Base-by-base conservation (phyloP, 2,797 vertebrate species). In the Parauchenoglanis punctatus region DNA sequence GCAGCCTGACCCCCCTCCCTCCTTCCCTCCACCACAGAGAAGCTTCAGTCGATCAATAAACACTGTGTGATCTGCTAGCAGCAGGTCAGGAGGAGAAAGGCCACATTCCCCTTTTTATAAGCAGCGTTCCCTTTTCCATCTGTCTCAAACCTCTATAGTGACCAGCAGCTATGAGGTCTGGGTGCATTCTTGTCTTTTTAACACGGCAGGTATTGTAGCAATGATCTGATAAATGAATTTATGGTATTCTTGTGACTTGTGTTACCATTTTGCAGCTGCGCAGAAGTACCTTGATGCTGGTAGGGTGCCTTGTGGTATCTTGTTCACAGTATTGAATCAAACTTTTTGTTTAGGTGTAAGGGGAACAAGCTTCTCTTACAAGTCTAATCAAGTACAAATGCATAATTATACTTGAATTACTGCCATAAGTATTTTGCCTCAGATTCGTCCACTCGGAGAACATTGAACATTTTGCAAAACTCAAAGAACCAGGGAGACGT, bases 11-110 rank as follows among this genome's bases (percentile, higher is more conserved):
- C 82, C 80, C 49, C 49, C 75, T 44, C 52, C 6, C n/a, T 3
- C 61, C 46, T 31, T 52, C 12, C 63, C 25, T 75, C 44, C 58
- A 86, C 80, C 67, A 68, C 40, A 40, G 86, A 59, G 88, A 88
- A 67, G 17, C 77, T 58, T 77, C 87, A 90, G 85, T 83, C 85
- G 87, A 87, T 85, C 89, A 89, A 85, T 89, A 83, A 86, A 88
- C 46, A 44, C 81, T 28, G 31, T 28, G 80, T 87, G 72, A 73
- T 73, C 73, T 78, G 77, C 87, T 84, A 86, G 65, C 54, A 78
- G 81, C 65, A 40, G 83, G 77, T 86, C 67, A 46, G 76, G 86
- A 87, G 46, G 61, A 63, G 81, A 81, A 46, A 44, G 44, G 82
- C 59, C 35, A 78, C 54, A 13, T 28, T 52, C 78, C 54, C n/a